These are phyloP conservation scores for Danio albolineatus DNA, from an alignment of 2,797 vertebrate species.

Conservation along the genomic window DNA sequence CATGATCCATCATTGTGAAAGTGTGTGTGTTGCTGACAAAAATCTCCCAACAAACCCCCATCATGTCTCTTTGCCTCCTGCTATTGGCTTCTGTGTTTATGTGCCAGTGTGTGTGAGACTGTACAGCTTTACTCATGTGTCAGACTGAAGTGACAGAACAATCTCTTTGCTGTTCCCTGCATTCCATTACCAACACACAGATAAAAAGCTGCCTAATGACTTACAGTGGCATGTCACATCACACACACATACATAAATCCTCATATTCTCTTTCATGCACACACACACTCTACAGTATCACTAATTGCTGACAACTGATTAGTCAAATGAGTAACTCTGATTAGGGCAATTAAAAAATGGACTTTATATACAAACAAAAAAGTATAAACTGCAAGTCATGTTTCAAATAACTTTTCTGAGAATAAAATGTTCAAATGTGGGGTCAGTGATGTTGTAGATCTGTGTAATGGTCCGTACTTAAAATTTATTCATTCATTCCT, in stretches of 20 bases:
- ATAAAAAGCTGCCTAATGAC: slow-evolving; percentile 75
- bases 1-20: slow-evolving; percentile 47
- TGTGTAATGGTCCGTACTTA: too few species aligned
- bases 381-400: too few species aligned
- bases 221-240: slow-evolving; percentile 67
- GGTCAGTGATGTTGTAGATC: too few species aligned
- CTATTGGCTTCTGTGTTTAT: background rate
- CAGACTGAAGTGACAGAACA: slow-evolving; percentile 73
- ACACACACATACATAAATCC: slow-evolving; percentile 22
- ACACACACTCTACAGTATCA: slow-evolving; percentile 41
- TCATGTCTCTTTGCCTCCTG: slow-evolving; percentile 15
- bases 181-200: slow-evolving; percentile 76
- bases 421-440: too few species aligned
- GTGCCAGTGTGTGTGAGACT: background rate
- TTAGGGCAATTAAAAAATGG: too few species aligned
- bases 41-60: background rate
- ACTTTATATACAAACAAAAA: too few species aligned
- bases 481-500: too few species aligned
- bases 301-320: slow-evolving; percentile 57
- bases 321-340: background rate
- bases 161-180: slow-evolving; percentile 67
- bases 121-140: slow-evolving; percentile 65
- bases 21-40: slow-evolving; percentile 4
- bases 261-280: background rate
- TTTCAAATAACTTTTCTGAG: too few species aligned